A percentile compares a stretch with the other conserved stretches of the same genome.
Conservation (phyloP, 2,797 vertebrate genomes). For the Parotocinclus haroldoi region DNA sequence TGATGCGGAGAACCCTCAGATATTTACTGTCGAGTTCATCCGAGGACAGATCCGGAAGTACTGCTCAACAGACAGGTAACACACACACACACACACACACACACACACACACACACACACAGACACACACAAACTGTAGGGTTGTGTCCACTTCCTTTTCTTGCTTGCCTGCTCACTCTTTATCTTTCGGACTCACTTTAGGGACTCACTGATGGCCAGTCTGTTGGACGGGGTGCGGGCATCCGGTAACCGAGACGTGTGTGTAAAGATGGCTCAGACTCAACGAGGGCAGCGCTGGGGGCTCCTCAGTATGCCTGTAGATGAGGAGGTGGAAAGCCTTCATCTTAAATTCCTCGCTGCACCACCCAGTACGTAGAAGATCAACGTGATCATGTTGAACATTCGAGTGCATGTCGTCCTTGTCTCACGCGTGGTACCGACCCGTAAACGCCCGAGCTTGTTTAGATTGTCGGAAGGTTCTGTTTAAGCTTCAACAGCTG, state of each 20-base stretch:
- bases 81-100: conserved; percentile 2
- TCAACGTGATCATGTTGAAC: too few relatives aligned
- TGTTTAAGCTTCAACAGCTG: too few relatives aligned
- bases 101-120: too few relatives aligned
- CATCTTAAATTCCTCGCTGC: conserved; percentile 92
- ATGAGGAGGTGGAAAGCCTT: conserved; percentile 97
- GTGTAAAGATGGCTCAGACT: conserved; percentile 94
- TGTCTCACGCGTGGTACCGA: too few relatives aligned
- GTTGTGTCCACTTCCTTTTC: too few relatives aligned
- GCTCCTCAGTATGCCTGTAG: conserved; percentile 93
- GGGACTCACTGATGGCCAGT: conserved; percentile 95
- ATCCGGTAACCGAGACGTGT: conserved; percentile 96
- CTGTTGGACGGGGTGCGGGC: conserved; percentile 94
- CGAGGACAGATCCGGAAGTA: conserved; percentile 94
- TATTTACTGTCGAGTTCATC: conserved; percentile 96
- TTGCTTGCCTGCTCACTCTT: neutral
- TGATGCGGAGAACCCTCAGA: conserved; percentile 92
- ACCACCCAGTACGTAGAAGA: conserved; percentile 86
- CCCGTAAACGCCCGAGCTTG: too few relatives aligned
- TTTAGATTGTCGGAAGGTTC: too few relatives aligned
- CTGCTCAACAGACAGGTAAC: conserved; percentile 94
- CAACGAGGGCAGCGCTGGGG: conserved; percentile 96
- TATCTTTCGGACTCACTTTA: conserved; percentile 47
- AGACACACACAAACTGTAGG: too few relatives aligned
- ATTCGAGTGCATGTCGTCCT: too few relatives aligned